Conservation (phyloP, 2,113 vertebrate genomes). For the Drymodes brunneopygia region DNA sequence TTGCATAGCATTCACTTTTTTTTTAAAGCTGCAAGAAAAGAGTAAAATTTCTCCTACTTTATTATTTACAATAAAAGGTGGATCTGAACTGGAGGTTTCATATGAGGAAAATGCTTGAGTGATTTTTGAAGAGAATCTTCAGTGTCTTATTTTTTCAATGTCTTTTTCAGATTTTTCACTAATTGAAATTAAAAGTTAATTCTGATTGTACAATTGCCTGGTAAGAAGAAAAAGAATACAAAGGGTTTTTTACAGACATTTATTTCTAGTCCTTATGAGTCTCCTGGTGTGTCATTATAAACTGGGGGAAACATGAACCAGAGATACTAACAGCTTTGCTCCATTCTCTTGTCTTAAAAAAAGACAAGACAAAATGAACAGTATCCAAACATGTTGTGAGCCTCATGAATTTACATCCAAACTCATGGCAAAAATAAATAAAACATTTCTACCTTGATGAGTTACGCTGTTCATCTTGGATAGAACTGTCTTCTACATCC, state of each 20-base stretch:
- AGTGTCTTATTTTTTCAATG: background rate
- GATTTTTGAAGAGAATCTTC: conserved; percentile 13
- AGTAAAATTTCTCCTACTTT: conserved; percentile 3
- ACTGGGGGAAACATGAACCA: background rate
- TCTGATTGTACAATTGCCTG: background rate
- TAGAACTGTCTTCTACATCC: background rate
- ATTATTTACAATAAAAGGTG: background rate
- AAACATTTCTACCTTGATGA: background rate
- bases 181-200: background rate
- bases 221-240: background rate
- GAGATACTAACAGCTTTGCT: conserved; percentile 3
- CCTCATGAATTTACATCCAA: background rate
- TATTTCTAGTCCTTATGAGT: conserved; percentile 14
- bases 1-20: background rate
- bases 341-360: background rate
- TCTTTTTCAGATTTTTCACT: background rate
- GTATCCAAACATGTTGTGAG: background rate
- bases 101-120: background rate
- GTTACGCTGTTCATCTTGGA: background rate
- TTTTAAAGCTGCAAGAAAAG: background rate
- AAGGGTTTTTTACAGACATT: background rate
- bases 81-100: background rate
- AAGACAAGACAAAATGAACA: background rate
- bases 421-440: background rate
- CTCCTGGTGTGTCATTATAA: conserved; percentile 6